Evolutionary conservation across 1,140 invertebrate species (phyloP).

Genomic region (Pinna nobilis): DNA sequence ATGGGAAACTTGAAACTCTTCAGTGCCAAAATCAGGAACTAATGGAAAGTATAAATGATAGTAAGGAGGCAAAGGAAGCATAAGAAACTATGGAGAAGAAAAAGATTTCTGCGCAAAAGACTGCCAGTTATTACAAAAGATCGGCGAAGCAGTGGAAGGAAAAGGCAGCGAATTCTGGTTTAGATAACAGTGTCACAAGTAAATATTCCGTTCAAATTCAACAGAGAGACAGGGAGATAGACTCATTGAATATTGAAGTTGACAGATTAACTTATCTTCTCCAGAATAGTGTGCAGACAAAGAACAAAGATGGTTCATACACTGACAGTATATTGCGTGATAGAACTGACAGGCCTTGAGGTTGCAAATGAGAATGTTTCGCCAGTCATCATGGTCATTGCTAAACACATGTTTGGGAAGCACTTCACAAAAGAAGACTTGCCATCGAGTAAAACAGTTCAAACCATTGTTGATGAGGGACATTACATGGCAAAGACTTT

Average conservation of each 20-base stretch:
- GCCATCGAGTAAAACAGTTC: slow-evolving; percentile 5
- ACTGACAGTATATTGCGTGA: slow-evolving; percentile 34
- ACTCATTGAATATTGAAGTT: neutral
- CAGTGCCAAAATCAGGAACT: too few species aligned
- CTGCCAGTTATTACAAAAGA: slow-evolving; percentile 3
- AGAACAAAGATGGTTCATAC: slow-evolving; percentile 21
- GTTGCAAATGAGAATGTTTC: slow-evolving; percentile 44
- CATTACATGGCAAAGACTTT: slow-evolving; percentile 38
- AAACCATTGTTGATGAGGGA: slow-evolving; percentile 43
- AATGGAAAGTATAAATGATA: neutral
- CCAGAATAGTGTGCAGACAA: neutral
- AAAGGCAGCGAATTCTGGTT: neutral
- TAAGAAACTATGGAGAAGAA: neutral
- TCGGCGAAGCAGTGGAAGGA: neutral
- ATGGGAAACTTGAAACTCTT: too few species aligned
- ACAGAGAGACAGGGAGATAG: slow-evolving; percentile 15
- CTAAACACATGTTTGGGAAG: slow-evolving; percentile 22
- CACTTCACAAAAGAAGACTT: slow-evolving; percentile 18
- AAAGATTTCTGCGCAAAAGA: slow-evolving; percentile 4
- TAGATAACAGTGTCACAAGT: neutral
- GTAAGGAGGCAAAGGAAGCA: neutral
- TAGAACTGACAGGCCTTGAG: slow-evolving; percentile 45
- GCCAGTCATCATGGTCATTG: slow-evolving; percentile 29
- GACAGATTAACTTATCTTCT: neutral
- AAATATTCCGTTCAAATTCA: too few species aligned